Evolutionary conservation across 2,888 invertebrate species (phyloP), one percentile per base, ranked within the genome.

Genomic region (Torymus aiolomorphi): DNA sequence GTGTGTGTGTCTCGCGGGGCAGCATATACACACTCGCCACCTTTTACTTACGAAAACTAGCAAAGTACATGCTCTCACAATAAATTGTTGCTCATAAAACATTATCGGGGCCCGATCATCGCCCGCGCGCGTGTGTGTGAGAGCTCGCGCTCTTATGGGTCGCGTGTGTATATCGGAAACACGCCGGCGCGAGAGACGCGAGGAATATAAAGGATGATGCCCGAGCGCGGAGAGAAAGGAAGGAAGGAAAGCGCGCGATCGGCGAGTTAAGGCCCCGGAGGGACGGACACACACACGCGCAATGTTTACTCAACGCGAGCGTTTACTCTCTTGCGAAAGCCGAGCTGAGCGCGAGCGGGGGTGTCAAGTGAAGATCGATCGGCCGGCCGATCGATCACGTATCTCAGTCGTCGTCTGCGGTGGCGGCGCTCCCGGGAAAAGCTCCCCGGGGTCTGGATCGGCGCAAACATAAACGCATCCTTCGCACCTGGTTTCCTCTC

Each of bases 11-110:
- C 71, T 57, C 65, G 73, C 61, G 70, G 61, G 42, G 42, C 56
- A 70, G 54, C 56, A n/a, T 4, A n/a, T 31, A 31, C 31, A n/a
- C 42, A 76, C 76, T 76, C 78, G 73, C 72, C 76, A 81, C 59
- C 76, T 81, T 81, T 79, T 79, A 79, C 81, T 81, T 76, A 81
- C 54, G 73, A 79, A 79, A 81, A 81, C 79, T 81, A 79, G 76
- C 70, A 79, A 79, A 81, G 76, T 81, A 76, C 76, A 81, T 70
- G 76, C 78, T 76, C 78, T 73, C 73, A 65, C 73, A 76, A 81
- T 81, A 76, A 79, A 81, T 79, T 73, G 76, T 76, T 59, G 65
- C 76, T 81, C 79, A 79, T 79, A 81, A 81, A 79, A 79, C 78
- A 81, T 79, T 79, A 81, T 81, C 79, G 81, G 65, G 59, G 4